These are phyloP conservation scores for Cephus sareptanus DNA, from an alignment of 2,888 invertebrate species.

Conservation along the genomic window DNA sequence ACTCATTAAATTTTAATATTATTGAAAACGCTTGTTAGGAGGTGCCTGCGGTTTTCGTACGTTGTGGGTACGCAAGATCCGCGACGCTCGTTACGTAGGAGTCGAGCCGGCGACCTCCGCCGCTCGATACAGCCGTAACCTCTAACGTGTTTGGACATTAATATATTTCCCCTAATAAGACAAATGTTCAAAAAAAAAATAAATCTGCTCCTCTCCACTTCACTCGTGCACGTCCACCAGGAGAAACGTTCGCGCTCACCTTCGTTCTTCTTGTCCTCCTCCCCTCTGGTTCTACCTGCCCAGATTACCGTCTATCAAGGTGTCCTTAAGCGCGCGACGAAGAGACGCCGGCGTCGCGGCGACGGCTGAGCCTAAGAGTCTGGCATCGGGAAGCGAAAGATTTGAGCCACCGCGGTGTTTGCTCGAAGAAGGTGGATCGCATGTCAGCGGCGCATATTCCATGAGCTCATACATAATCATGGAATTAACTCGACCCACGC, in stretches of 20 bases:
- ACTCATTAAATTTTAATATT: conserved; percentile 59
- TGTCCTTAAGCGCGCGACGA: not conserved
- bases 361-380: not conserved
- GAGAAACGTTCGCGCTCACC: not conserved
- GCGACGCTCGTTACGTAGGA: conserved; percentile 18
- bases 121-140: conserved; percentile 47
- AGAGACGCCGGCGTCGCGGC: not conserved
- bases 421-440: conserved; percentile 17
- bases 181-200: conserved; percentile 23
- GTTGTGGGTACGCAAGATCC: conserved; percentile 13
- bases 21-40: conserved; percentile 57
- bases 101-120: conserved; percentile 27
- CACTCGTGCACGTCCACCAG: conserved; percentile 10
- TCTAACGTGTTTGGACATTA: conserved; percentile 47
- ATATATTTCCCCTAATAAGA: conserved; percentile 47
- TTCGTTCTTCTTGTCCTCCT: too few relatives aligned
- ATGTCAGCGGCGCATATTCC: conserved; percentile 10
- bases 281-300: too few relatives aligned
- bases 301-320: too few relatives aligned
- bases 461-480: conserved; percentile 26
- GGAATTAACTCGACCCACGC: conserved; percentile 34
- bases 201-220: not conserved
- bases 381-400: not conserved
- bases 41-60: conserved; percentile 24
- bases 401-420: not conserved